Evolutionary conservation across 2,888 invertebrate species (phyloP).

Genomic region (Dicycla oo): DNA sequence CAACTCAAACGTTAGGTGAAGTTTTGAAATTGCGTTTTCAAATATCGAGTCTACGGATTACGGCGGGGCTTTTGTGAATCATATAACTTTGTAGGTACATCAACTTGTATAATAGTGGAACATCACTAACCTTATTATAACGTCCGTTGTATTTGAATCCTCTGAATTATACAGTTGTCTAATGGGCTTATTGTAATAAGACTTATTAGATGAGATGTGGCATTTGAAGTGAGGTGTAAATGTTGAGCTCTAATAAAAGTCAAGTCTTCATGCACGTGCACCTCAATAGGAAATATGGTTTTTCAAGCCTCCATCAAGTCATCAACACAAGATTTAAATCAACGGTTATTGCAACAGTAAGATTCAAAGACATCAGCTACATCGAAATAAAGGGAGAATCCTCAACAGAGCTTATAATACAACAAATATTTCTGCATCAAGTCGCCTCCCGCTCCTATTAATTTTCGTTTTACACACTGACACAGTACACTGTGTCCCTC

Average conservation of each 20-base stretch:
- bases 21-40: slow-evolving; percentile 60
- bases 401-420: slow-evolving; percentile 29
- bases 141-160: slow-evolving; percentile 37
- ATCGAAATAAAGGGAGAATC: slow-evolving; percentile 23
- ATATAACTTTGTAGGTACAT: slow-evolving; percentile 50
- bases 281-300: neutral
- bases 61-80: slow-evolving; percentile 48
- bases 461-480: slow-evolving; percentile 68
- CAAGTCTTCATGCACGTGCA: neutral
- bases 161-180: slow-evolving; percentile 13
- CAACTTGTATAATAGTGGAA: slow-evolving; percentile 44
- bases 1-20: slow-evolving; percentile 53
- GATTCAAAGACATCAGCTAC: neutral
- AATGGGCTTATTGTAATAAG: slow-evolving; percentile 16
- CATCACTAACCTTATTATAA: slow-evolving; percentile 47
- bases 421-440: slow-evolving; percentile 57
- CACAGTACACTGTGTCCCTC: slow-evolving; percentile 69
- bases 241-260: neutral
- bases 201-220: slow-evolving; percentile 7
- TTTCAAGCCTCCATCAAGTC: neutral
- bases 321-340: neutral
- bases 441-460: slow-evolving; percentile 53
- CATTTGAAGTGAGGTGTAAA: slow-evolving; percentile 2
- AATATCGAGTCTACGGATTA: slow-evolving; percentile 55
- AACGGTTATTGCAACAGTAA: neutral